phyloP scores from a whole-genome alignment of 2,113 vertebrate genomes.

The Boulengerochromis microlepis region DNA sequence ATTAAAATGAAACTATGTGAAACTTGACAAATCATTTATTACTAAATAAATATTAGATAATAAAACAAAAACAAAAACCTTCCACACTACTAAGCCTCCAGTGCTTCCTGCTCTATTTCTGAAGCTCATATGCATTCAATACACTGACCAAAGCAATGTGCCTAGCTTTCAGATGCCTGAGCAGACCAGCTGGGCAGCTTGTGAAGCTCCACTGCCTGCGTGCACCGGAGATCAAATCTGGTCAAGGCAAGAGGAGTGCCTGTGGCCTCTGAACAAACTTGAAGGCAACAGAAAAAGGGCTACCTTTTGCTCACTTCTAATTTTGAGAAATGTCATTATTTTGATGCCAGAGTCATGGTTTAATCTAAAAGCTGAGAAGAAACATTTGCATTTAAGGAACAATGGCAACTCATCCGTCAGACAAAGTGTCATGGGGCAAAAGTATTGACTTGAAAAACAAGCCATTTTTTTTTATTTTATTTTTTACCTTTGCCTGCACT shows the following conservation, averaged over 20 bases:
- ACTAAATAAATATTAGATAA: not conserved
- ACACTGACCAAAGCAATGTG: not conserved
- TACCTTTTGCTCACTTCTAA: not conserved
- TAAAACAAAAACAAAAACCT: not conserved
- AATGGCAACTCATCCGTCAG: not conserved
- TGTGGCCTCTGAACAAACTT: not conserved
- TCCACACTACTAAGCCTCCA: not conserved
- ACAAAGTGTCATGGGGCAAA: not conserved
- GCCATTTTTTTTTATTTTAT: fast-evolving
- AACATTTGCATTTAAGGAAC: not conserved
- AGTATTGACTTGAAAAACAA: not conserved
- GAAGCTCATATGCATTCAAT: conserved; percentile 1
- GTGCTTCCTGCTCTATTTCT: not conserved
- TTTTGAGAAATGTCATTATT: not conserved
- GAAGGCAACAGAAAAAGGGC: not conserved
- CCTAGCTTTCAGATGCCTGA: not conserved
- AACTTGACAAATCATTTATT: not conserved
- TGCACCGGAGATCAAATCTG: not conserved
- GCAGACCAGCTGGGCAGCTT: conserved; percentile 10
- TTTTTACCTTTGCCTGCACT: not conserved
- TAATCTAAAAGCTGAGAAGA: not conserved
- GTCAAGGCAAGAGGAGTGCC: not conserved
- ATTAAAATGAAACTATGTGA: not conserved
- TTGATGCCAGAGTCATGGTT: not conserved
- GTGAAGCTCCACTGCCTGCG: conserved; percentile 1